Percentiles rank a stretch among this genome's conserved stretches.
Evolutionary conservation across 92 coral and sea anemone species (phyloP).

Genomic region (Parazoanthus darwini): DNA sequence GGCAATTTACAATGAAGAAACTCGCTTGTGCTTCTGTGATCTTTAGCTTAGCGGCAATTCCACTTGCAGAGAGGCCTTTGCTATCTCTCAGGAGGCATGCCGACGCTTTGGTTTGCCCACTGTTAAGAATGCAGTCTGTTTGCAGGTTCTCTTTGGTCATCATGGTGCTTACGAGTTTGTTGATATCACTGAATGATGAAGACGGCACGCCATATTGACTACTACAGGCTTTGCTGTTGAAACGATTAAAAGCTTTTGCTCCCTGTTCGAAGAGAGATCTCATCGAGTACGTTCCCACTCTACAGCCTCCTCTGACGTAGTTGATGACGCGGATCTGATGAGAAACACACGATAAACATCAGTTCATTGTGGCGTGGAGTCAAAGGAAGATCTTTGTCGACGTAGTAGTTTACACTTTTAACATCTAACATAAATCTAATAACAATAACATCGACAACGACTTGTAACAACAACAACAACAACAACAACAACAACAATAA

Average conservation of each 20-base stretch:
- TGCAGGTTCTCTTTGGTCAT: constrained; percentile 10
- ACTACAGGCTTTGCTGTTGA: not conserved
- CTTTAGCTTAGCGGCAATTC: not conserved
- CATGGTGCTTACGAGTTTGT: not conserved
- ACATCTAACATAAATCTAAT: too few relatives aligned
- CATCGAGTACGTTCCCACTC: constrained; percentile 11
- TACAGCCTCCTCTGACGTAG: constrained; percentile 27
- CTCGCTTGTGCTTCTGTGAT: constrained; percentile 9
- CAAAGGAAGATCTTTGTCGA: too few relatives aligned
- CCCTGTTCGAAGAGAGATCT: constrained; percentile 9
- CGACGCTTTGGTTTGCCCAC: not conserved
- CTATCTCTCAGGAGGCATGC: constrained; percentile 26
- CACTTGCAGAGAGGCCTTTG: not conserved
- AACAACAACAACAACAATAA: too few relatives aligned
- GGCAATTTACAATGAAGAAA: constrained; percentile 15
- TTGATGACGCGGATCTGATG: constrained; percentile 25
- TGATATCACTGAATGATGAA: constrained; percentile 1
- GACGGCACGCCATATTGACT: not conserved
- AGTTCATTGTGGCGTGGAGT: not conserved
- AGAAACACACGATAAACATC: not conserved
- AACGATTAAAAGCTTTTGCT: not conserved
- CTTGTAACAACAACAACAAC: too few relatives aligned
- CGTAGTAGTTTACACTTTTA: too few relatives aligned
- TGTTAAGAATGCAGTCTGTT: constrained; percentile 28
- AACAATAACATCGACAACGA: too few relatives aligned